Evolutionary conservation across 2,113 vertebrate genomes (phyloP), one percentile per base, ranked within the genome.

Genomic region (Empidonax alnorum): DNA sequence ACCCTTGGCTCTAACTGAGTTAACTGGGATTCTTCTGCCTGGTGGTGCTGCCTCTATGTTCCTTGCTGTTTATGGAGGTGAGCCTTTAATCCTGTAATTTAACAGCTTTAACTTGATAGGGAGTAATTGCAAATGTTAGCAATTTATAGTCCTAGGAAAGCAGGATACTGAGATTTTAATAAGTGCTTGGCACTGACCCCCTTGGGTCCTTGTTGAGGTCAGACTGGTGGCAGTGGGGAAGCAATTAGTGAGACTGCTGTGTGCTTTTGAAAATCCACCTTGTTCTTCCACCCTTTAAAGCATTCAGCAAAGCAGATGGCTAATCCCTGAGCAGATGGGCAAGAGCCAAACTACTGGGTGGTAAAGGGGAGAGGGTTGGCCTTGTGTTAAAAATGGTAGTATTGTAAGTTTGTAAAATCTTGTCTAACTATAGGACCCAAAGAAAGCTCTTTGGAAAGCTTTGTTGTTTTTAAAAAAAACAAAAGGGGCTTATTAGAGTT

Each of bases 401-500:
- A 81, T 81, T 96, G 50, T 75, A 76, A 85, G 30, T 85, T 84
- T 56, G 23, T 86, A 75, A 93, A 95, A 71, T 78, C 55, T 87
- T 50, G 50, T 94, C 85, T 88, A 19, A 10, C 46, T 81, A 0
- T 37, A 71, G 80, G 28, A 84, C 31, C 31, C 56, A 90, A 47
- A 73, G 63, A 65, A 53, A 65, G 19, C 17, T 85, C 39, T 86
- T 86, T 80, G 52, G 87, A 91, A 96, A 86, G 56, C 44, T 69
- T 90, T 85, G 23, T 67, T 95, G 25, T 1, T 46, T 95, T 87
- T 37, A 80, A 46, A 83, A 80, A 46, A 83, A 93, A 71, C 68
- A 90, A 93, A 94, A 82, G n/a, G 91, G 73, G 30, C 89, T 94
- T 94, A 56, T 90, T 78, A 76, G 66, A 93, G 39, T 92, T 96